Conservation (phyloP, 2,113 vertebrate genomes). For the Cricetomys ansorgei region DNA sequence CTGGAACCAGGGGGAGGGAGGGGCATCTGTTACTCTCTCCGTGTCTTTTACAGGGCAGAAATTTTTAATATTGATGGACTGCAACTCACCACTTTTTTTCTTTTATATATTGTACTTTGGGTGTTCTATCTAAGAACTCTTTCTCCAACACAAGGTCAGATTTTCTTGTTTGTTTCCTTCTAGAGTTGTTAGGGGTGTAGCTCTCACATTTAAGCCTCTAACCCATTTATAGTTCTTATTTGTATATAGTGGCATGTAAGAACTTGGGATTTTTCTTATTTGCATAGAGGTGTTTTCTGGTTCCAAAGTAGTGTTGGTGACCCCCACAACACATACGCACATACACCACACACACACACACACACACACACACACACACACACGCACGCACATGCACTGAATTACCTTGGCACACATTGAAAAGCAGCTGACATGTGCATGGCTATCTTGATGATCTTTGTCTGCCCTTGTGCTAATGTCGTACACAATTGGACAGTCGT, state of each 20-base stretch:
- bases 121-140: conserved; percentile 36
- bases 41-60: not conserved
- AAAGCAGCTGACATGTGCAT: not conserved
- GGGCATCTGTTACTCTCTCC: not conserved
- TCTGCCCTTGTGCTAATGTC: not conserved
- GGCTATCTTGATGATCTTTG: not conserved
- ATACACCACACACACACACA: not conserved
- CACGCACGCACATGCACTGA: not conserved
- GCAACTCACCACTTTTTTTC: not conserved
- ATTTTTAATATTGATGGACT: not conserved
- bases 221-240: not conserved
- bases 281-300: not conserved
- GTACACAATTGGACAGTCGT: not conserved
- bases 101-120: not conserved
- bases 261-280: conserved; percentile 2
- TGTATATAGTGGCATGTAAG: not conserved
- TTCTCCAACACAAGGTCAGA: not conserved
- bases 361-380: not conserved
- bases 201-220: not conserved
- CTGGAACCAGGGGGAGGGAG: not conserved
- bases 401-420: not conserved
- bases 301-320: not conserved
- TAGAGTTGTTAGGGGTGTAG: conserved; percentile 29
- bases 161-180: conserved; percentile 26
- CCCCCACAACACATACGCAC: not conserved